Base-by-base conservation (phyloP, 2,113 vertebrate species). In the Psittacula cyanocephala region DNA sequence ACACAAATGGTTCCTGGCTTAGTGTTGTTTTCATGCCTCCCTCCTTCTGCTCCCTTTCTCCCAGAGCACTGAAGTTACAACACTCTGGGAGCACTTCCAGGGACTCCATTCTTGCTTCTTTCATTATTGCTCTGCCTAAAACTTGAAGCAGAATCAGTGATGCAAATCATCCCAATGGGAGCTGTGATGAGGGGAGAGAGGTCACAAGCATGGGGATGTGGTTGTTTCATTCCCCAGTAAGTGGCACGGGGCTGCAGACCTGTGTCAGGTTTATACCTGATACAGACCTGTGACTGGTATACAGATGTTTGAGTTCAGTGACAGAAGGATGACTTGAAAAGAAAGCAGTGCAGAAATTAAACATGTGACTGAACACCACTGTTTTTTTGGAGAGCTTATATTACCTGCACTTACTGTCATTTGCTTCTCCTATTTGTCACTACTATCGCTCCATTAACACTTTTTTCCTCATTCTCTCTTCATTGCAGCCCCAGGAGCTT, bases 171-270 rank as follows among this genome's bases (percentile, higher is more conserved):
- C 28, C 33, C 50, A 27, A 39, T 28, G 35, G 13, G 9, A 81
- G 50, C 43, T 24, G 39, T 9, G 28, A 17, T 24, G 50, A 43
- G 25, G 9, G 10, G 10, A 60, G 20, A 52, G 37, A 55, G 17
- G 39, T 71, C 24, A 64, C 20, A 71, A 84, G 33, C 4, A 20
- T 3, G 5, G 1, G 3, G 50, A 31, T 0, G 0, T 31, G 7
- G 6, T 37, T 62, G 15, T 41, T 83, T 71, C 43, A 14, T 53
- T 50, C 20, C 24, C 11, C 50, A 74, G 39, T 8, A 43, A n/a
- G 22, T 6, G n/a, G 25, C 35, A 74, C 6, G 39, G 37, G 19
- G 33, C 69, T 84, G 55, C 43, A 71, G 60, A 77, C 22, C n/a
- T 43, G 17, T 44, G 20, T 29, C 10, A 59, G 29, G 29, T 55